Conservation (phyloP, 1,140 invertebrate species). For the Aphelenchoides besseyi region DNA sequence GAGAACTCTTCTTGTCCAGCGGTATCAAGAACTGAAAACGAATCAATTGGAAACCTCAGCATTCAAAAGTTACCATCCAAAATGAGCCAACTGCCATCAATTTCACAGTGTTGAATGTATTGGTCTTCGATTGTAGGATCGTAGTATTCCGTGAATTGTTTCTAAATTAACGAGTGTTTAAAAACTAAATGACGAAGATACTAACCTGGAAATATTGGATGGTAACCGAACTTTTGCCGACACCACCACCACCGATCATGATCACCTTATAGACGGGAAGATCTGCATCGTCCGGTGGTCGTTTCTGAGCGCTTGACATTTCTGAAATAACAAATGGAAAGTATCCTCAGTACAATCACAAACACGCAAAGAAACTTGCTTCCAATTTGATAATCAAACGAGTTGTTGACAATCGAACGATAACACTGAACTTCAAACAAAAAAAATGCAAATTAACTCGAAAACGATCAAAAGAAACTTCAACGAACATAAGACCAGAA, state of each 20-base stretch:
- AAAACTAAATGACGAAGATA: not conserved
- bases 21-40: slow-evolving; percentile 79
- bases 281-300: slow-evolving; percentile 67
- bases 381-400: no score
- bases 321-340: no score
- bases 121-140: slow-evolving; percentile 86
- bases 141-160: slow-evolving; percentile 82
- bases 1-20: slow-evolving; percentile 85
- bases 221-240: slow-evolving; percentile 83
- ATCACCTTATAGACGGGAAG: slow-evolving; percentile 81
- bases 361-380: no score
- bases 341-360: no score
- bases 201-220: slow-evolving; percentile 70
- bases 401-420: no score
- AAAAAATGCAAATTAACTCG: no score
- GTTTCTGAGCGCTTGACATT: no score
- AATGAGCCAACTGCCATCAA: slow-evolving; percentile 85
- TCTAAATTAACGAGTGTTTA: slow-evolving; percentile 68
- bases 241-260: slow-evolving; percentile 81
- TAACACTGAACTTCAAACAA: no score
- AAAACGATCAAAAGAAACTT: no score
- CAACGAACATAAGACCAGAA: no score
- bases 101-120: slow-evolving; percentile 84
- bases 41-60: not conserved
- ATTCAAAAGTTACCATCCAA: slow-evolving; percentile 70